A percentile compares a stretch with the other conserved stretches of the same genome.
These are phyloP conservation scores for Potamarius usumacintae DNA, from an alignment of 2,113 vertebrate genomes.

Conservation along the genomic window DNA sequence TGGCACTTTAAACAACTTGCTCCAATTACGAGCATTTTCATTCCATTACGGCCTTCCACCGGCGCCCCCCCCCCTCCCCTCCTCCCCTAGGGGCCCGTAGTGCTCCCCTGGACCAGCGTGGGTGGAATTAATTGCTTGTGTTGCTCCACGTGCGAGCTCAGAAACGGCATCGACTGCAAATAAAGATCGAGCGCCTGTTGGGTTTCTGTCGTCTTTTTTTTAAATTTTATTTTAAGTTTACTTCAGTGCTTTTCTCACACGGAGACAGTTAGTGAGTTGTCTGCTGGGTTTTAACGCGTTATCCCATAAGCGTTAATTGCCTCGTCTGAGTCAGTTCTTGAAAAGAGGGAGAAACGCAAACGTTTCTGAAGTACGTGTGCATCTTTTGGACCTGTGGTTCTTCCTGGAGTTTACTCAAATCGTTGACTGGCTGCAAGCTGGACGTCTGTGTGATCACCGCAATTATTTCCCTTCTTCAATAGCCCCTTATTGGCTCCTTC, in stretches of 20 bases:
- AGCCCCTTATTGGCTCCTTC: not conserved
- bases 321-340: not conserved
- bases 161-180: constrained; percentile 19
- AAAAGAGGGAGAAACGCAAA: not conserved
- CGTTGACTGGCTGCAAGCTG: not conserved
- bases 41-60: constrained; percentile 51
- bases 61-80: constrained; percentile 5
- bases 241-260: constrained; percentile 1
- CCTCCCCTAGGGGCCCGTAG: constrained; percentile 16
- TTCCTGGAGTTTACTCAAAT: not conserved
- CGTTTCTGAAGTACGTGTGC: not conserved
- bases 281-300: not conserved
- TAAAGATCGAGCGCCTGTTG: not conserved
- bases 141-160: constrained; percentile 36
- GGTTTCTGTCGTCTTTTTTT: not conserved
- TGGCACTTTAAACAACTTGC: constrained; percentile 56
- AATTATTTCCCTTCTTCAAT: not conserved
- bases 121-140: constrained; percentile 51
- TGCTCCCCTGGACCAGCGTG: constrained; percentile 17
- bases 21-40: constrained; percentile 55
- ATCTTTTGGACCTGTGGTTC: not conserved
- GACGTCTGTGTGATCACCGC: not conserved
- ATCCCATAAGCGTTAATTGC: constrained; percentile 27
- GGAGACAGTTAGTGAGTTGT: not conserved
- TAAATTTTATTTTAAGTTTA: not conserved